Evolutionary conservation across 2,797 vertebrate species (phyloP).

Genomic region (Lepilemur ruficaudatus): DNA sequence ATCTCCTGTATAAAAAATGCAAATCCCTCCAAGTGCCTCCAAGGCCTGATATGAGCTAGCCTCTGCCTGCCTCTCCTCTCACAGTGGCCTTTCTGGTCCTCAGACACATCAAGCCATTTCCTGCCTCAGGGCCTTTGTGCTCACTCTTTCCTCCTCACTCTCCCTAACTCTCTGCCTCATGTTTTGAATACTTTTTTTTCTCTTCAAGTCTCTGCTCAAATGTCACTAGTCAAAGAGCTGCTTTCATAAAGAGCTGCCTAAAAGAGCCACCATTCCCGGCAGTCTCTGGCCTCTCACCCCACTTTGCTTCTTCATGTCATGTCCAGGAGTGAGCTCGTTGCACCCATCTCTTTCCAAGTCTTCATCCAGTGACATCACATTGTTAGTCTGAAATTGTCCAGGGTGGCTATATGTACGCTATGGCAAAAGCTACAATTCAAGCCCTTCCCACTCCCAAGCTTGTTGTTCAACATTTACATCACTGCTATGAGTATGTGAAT

Average conservation of each 20-base stretch:
- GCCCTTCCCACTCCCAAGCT: background rate
- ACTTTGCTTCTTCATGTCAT: background rate
- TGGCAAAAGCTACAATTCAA: background rate
- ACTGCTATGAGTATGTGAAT: background rate
- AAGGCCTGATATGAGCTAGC: background rate
- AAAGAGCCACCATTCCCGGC: background rate
- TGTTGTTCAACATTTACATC: background rate
- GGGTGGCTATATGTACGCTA: background rate
- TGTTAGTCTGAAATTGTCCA: background rate
- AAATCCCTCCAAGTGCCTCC: background rate
- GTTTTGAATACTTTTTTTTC: background rate
- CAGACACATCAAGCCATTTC: background rate
- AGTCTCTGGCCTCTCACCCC: background rate
- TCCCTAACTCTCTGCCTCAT: background rate
- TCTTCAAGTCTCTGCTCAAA: background rate
- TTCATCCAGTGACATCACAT: background rate
- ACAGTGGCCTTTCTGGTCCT: background rate
- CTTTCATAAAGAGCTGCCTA: background rate
- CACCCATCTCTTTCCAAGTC: background rate
- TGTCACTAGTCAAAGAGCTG: background rate
- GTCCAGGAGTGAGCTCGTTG: too few species aligned
- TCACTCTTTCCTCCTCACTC: too few species aligned
- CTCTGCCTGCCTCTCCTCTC: background rate
- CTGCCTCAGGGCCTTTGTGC: background rate
- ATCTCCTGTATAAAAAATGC: background rate